Base-by-base conservation (phyloP, 2,113 vertebrate species). In the Jaculus jaculus region DNA sequence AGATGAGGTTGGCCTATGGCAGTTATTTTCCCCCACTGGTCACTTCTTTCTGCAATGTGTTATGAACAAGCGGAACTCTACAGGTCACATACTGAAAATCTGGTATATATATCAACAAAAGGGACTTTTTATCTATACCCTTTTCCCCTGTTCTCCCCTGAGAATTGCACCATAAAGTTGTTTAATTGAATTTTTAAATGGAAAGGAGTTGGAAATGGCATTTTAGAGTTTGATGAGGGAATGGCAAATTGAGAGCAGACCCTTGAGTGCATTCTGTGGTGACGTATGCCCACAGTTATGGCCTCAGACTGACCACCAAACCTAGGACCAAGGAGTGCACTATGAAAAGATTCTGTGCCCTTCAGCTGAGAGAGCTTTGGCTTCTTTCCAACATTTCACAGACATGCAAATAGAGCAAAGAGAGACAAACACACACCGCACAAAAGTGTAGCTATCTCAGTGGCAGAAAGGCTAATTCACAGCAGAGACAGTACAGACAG, bases 391-490 rank as follows among this genome's bases (percentile, higher is more conserved):
- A 47, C 61, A 75, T 90, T 92, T 89, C 73, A 42, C 9, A 68
- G 69, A 72, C 20, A 84, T 17, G 82, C 51, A 28, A 82, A 79
- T 21, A 96, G 77, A 92, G 72, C 4, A 89, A 91, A 89, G 83
- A 92, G 69, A 93, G 37, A 74, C 61, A 89, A 91, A 87, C 73
- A 81, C 71, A 63, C 77, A 30, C 75, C 37, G 5, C 0, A 10
- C n/a, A 51, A 89, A 65, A 63, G 51, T 84, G 77, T 37, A 95
- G 81, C 69, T 74, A 91, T 42, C 88, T 82, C 85, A 83, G 73
- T 72, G 69, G 26, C 91, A 85, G 24, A 90, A 93, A 95, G 82
- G 60, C 93, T 93, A 95, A 96, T 95, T 93, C 83, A 85, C 63
- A 94, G 83, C 68, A 95, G 63, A 85, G 66, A 87, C 75, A 51